Evolutionary conservation across 2,888 invertebrate genomes (phyloP), one percentile per base, ranked within the genome.

Genomic region (Serrognathus titanus): DNA sequence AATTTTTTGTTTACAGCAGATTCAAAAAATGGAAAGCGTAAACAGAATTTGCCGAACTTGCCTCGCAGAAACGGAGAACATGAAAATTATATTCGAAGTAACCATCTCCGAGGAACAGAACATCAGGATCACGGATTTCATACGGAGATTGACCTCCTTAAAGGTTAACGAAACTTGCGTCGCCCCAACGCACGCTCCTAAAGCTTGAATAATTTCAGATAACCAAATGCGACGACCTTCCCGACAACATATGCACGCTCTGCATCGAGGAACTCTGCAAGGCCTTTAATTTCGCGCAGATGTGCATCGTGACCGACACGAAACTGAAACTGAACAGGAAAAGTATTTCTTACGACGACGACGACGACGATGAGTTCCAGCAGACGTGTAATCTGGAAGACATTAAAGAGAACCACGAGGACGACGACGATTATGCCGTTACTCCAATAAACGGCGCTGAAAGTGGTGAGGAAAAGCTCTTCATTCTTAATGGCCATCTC

Each of bases 21-120:
- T 31, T 31, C 24, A 31, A 43, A 38, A 38, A 39, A 39, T 43
- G 43, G 43, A 43, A 13, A 20, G 20, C 11, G 47, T 48, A 20
- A 40, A 61, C 39, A 61, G 53, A 43, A 58, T 61, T 39, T 68
- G 68, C 49, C 55, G 68, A 43, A 60, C 62, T 7, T 68, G 68
- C 48, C 59, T 68, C 51, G 52, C 50, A 5, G 55, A 60, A 45
- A 41, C 59, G 41, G 53, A 43, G 24, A 45, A 53, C 45, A 55
- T 64, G 59, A 53, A 60, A 49, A 58, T 59, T 1, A 57, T 66
- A 36, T 66, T 65, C 55, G 58, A 61, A 48, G 51, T 63, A 13
- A 61, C 59, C 40, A 48, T 65, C 35, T 61, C 60, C 2, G 51
- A 58, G 36, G 48, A 51, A 3, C 45, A 62, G 45, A 45, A 58